Conservation (phyloP, 2,888 invertebrate genomes). For the Lordiphosa fenestrarum region DNA sequence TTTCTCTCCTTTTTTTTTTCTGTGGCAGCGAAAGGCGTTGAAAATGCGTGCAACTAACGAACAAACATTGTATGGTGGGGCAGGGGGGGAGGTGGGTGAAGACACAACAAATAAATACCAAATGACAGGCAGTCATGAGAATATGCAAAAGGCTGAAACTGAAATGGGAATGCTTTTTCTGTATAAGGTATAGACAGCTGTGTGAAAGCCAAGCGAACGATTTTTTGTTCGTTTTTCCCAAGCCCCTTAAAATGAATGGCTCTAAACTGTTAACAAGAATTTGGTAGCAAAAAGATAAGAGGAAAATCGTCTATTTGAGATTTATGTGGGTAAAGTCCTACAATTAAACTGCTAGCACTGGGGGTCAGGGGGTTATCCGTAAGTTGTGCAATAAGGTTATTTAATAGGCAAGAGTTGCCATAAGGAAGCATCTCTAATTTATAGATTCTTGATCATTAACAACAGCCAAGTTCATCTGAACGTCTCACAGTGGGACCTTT, state of each 20-base stretch:
- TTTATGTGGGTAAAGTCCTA: no score
- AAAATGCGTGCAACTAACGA: slow-evolving; percentile 31
- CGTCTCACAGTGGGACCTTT: no score
- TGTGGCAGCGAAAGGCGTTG: slow-evolving; percentile 24
- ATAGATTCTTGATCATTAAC: no score
- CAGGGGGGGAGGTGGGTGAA: background rate
- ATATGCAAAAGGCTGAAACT: slow-evolving; percentile 22
- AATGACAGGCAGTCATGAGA: slow-evolving; percentile 41
- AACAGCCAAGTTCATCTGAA: no score
- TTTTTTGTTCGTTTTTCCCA: background rate
- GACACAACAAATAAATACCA: slow-evolving; percentile 40
- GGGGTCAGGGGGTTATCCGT: no score
- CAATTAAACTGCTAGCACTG: no score
- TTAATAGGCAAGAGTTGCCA: no score
- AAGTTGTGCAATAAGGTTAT: no score
- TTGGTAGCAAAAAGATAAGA: background rate
- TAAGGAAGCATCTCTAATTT: no score
- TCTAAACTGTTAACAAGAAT: background rate
- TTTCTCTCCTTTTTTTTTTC: slow-evolving; percentile 1
- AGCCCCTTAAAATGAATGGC: background rate
- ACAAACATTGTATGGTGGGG: slow-evolving; percentile 3
- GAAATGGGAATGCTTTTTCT: no score
- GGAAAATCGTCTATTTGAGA: no score
- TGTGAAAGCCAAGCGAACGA: slow-evolving; percentile 3
- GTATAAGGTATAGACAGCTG: slow-evolving; percentile 9